These are phyloP conservation scores for Campoplex capitator DNA, from an alignment of 2,888 invertebrate species.

Conservation along the genomic window DNA sequence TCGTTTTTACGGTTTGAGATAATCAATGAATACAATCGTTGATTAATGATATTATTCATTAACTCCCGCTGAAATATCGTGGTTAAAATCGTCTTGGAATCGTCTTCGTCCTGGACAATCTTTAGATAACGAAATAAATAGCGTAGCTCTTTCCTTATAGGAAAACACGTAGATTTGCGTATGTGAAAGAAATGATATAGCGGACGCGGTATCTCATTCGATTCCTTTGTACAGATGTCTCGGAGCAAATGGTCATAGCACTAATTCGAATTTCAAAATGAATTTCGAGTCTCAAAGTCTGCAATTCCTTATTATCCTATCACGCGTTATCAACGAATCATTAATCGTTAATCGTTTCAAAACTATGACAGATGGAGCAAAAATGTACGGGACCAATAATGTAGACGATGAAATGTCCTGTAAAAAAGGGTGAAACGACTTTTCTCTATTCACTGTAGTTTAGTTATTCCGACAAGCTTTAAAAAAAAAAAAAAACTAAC, in stretches of 20 bases:
- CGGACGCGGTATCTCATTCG: not conserved
- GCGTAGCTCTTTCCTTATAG: not conserved
- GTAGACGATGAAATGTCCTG: not conserved
- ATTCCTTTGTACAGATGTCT: not conserved
- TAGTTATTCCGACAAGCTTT: not conserved
- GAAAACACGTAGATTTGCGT: not conserved
- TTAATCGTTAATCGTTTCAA: not conserved
- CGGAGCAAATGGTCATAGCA: not conserved
- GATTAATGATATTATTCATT: not conserved
- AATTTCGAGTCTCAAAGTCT: not conserved
- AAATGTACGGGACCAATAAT: not conserved
- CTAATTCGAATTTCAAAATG: not conserved
- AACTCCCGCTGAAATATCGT: conserved; percentile 25
- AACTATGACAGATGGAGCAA: not conserved
- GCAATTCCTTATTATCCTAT: not conserved
- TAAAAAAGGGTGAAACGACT: not conserved
- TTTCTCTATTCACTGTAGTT: not conserved
- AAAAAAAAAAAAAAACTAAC: not conserved
- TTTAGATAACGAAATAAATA: conserved; percentile 39
- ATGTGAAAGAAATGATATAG: not conserved
- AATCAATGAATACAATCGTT: not conserved
- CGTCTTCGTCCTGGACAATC: not conserved
- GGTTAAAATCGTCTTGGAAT: not conserved
- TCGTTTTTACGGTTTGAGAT: conserved; percentile 3
- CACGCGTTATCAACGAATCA: not conserved